Evolutionary conservation across 1,140 invertebrate genomes (phyloP).

Genomic region (Venustaconcha ellipsiformis): DNA sequence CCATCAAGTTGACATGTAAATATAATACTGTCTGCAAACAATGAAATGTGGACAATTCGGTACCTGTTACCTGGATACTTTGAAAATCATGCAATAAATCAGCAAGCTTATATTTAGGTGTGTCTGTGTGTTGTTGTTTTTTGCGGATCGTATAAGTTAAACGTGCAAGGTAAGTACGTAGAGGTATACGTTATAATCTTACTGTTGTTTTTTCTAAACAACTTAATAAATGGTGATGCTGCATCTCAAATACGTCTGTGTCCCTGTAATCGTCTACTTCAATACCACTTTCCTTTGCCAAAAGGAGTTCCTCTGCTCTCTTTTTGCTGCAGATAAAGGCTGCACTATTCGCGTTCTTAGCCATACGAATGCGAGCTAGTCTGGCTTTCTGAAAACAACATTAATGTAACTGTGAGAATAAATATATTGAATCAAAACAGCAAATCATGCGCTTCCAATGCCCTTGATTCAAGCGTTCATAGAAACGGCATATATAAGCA

Average conservation of each 20-base stretch:
- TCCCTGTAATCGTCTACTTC: slow-evolving; percentile 89
- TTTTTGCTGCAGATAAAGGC: slow-evolving; percentile 99
- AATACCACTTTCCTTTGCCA: slow-evolving; percentile 68
- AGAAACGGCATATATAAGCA: not conserved
- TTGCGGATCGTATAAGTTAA: not conserved
- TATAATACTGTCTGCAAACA: not conserved
- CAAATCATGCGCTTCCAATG: not conserved
- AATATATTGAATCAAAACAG: not conserved
- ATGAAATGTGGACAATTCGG: no score
- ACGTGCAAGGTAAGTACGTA: not conserved
- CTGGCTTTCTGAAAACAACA: slow-evolving; percentile 91
- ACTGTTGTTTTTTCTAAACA: slow-evolving; percentile 99
- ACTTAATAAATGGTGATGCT: slow-evolving; percentile 97
- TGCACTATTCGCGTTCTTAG: slow-evolving; percentile 98
- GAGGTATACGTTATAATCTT: slow-evolving; percentile 60
- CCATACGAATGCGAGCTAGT: slow-evolving; percentile 95
- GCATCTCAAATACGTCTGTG: slow-evolving; percentile 98
- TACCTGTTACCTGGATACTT: not conserved
- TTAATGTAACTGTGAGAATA: not conserved
- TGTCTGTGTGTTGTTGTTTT: not conserved
- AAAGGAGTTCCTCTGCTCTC: slow-evolving; percentile 89
- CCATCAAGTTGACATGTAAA: not conserved
- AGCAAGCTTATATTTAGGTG: not conserved
- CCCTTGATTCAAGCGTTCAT: not conserved
- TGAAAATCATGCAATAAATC: not conserved